Evolutionary conservation across 2,797 vertebrate genomes (phyloP).

Genomic region (Enteromius trimaculatus): DNA sequence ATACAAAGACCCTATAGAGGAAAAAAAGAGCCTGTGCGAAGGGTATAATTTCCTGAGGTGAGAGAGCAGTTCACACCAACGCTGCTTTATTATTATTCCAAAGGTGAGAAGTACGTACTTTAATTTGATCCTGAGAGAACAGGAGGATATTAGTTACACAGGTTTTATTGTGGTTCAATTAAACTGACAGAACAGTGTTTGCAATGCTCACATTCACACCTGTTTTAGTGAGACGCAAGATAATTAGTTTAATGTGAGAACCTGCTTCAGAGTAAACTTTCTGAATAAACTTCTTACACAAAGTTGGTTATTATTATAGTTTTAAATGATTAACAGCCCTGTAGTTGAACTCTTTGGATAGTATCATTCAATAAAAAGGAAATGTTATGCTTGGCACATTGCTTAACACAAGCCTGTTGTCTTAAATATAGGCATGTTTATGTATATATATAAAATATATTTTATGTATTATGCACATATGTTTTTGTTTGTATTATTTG

Average conservation of each 20-base stretch:
- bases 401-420: not conserved
- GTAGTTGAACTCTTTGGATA: not conserved
- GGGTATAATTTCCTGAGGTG: constrained; percentile 50
- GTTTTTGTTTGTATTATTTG: no score
- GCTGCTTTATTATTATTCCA: constrained; percentile 54
- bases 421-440: not conserved
- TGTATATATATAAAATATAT: no score
- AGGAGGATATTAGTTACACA: constrained; percentile 41
- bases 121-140: constrained; percentile 46
- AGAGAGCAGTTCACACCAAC: constrained; percentile 53
- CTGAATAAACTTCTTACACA: not conserved
- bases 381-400: not conserved
- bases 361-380: not conserved
- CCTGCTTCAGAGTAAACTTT: constrained; percentile 29
- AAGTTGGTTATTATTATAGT: constrained; percentile 20
- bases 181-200: constrained; percentile 27
- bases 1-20: not conserved
- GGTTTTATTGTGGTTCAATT: constrained; percentile 49
- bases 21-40: constrained; percentile 6
- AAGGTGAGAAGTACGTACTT: constrained; percentile 46
- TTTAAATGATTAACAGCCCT: not conserved
- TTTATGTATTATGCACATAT: no score
- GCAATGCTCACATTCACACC: constrained; percentile 44
- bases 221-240: constrained; percentile 31
- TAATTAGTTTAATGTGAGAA: constrained; percentile 30